These are phyloP conservation scores for Pachycephala philippinensis DNA, from an alignment of 2,113 vertebrate genomes.

Conservation along the genomic window DNA sequence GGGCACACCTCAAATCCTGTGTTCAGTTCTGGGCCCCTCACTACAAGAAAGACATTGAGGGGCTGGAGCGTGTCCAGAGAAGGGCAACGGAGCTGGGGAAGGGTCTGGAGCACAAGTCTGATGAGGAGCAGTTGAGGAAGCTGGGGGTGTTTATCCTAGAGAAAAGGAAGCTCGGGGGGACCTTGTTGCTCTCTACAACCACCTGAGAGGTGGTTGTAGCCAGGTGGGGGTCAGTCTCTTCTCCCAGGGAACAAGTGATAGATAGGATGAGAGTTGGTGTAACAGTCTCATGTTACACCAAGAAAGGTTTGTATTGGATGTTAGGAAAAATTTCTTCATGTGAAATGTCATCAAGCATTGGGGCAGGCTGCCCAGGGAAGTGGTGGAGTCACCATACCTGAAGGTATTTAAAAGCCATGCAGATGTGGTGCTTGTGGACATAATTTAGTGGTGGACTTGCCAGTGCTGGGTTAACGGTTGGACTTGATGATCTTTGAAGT, in stretches of 20 bases:
- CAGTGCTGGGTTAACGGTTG: background rate
- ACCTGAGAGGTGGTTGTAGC: background rate
- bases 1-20: accelerated
- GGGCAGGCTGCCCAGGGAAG: background rate
- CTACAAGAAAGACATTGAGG: background rate
- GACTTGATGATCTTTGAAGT: background rate
- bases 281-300: background rate
- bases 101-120: background rate
- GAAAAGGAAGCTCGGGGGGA: background rate
- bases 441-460: background rate
- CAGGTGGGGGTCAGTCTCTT: background rate
- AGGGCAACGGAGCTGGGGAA: accelerated
- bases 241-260: background rate
- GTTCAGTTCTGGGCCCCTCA: background rate
- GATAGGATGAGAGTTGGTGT: background rate
- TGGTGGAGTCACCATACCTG: background rate
- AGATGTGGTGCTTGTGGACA: background rate
- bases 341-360: background rate
- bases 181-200: background rate
- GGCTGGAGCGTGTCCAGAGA: accelerated
- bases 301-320: background rate
- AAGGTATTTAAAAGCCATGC: background rate
- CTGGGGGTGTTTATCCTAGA: background rate
- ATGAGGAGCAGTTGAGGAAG: background rate
- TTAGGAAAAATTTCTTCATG: background rate